These are phyloP conservation scores for Hipparchia sbordonii DNA, from an alignment of 2,888 invertebrate species.

Conservation along the genomic window DNA sequence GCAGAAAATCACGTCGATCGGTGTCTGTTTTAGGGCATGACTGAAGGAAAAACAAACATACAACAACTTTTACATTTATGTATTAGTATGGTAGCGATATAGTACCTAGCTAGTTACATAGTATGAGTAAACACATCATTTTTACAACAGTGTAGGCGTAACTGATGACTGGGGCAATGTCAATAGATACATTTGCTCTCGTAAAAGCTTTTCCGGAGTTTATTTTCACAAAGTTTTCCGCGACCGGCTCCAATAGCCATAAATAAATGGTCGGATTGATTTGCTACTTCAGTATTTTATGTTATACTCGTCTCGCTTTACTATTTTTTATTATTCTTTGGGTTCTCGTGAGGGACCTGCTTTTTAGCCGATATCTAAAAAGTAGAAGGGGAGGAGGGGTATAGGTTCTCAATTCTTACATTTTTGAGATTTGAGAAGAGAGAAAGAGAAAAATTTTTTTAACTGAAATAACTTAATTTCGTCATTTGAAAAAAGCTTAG, in stretches of 20 bases:
- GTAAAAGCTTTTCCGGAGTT: constrained; percentile 29
- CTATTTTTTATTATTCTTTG: background rate
- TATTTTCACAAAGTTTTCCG: constrained; percentile 23
- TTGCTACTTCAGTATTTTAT: constrained; percentile 21
- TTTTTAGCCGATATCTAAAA: background rate
- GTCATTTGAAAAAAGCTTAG: background rate
- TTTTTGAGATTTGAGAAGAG: too few species aligned
- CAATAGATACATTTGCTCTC: constrained; percentile 30
- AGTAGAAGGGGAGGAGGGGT: too few species aligned
- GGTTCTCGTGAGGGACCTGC: background rate
- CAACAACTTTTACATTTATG: too few species aligned
- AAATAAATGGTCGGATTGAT: constrained; percentile 23
- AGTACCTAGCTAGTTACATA: background rate
- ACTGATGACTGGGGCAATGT: constrained; percentile 16
- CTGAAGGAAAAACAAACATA: too few species aligned
- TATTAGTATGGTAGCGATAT: background rate
- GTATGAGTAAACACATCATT: constrained; percentile 7
- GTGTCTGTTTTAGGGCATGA: too few species aligned
- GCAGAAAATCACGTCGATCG: too few species aligned
- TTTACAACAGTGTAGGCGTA: constrained; percentile 12
- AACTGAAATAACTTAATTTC: background rate
- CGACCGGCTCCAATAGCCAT: constrained; percentile 15
- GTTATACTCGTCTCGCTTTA: background rate
- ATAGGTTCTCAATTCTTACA: too few species aligned
- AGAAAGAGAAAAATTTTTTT: too few species aligned